Conservation (phyloP, 2,113 vertebrate species). For the Holacanthus passer region DNA sequence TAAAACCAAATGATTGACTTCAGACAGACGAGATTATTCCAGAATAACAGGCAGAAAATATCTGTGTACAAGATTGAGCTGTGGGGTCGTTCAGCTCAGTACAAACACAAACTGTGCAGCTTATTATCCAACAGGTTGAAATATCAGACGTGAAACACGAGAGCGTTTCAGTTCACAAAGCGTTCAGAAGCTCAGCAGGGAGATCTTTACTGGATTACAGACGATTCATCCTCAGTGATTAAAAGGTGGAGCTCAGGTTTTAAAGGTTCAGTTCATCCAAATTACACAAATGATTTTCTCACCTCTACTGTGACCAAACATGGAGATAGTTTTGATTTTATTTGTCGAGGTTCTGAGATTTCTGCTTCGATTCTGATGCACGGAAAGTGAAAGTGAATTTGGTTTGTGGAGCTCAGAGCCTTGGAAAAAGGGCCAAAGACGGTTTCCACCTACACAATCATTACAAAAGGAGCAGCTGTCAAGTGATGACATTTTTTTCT, state of each 20-base stretch:
- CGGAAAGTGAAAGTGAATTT: too few species aligned
- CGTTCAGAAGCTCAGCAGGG: not conserved
- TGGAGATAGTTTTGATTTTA: not conserved
- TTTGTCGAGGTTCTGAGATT: not conserved
- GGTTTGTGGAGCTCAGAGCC: not conserved
- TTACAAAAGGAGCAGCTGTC: too few species aligned
- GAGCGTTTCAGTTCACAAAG: not conserved
- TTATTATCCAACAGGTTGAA: not conserved
- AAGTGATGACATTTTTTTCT: too few species aligned
- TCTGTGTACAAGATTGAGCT: not conserved
- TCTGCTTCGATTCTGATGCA: not conserved
- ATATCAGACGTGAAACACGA: not conserved
- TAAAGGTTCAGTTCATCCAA: slow-evolving; percentile 20
- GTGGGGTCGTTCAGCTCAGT: not conserved
- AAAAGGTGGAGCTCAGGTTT: not conserved
- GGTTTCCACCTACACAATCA: too few species aligned
- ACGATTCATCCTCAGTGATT: not conserved
- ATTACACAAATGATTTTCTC: not conserved
- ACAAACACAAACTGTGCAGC: slow-evolving; percentile 5
- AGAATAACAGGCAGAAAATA: not conserved
- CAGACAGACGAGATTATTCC: not conserved
- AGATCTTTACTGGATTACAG: not conserved
- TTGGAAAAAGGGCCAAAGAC: too few species aligned
- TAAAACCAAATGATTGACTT: not conserved
- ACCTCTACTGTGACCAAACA: too few species aligned